A percentile compares a stretch with the other conserved stretches of the same genome.
Evolutionary conservation across 2,113 vertebrate genomes (phyloP).

Genomic region (Garra rufa): DNA sequence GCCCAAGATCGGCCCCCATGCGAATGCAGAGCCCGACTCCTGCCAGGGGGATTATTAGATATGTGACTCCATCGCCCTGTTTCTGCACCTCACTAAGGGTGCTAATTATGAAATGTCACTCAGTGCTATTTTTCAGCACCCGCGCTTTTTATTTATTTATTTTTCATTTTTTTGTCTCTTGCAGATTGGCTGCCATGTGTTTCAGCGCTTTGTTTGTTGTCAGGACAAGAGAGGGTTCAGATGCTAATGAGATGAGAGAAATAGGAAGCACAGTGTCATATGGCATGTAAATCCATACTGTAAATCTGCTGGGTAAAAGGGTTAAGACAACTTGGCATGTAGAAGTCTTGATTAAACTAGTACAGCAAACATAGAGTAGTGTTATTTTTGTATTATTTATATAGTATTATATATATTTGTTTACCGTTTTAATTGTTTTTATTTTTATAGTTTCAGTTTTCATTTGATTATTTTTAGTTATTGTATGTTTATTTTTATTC

Average conservation of each 20-base stretch:
- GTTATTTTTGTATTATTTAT: background rate
- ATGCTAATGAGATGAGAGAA: constrained; percentile 32
- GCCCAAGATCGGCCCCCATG: constrained; percentile 57
- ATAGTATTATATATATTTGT: background rate
- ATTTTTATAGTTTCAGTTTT: background rate
- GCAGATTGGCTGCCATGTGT: constrained; percentile 12
- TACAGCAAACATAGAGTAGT: background rate
- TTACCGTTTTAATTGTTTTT: background rate
- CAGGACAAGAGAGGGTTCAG: background rate
- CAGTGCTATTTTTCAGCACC: constrained; percentile 42
- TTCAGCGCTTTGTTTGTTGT: constrained; percentile 25
- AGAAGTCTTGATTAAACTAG: background rate
- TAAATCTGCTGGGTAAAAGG: background rate
- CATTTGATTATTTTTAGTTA: too few species aligned
- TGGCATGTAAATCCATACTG: background rate
- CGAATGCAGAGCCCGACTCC: constrained; percentile 38
- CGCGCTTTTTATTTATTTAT: constrained; percentile 32
- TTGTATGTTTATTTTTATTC: background rate
- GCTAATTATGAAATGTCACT: constrained; percentile 70
- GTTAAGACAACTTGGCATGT: background rate
- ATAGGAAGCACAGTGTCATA: constrained; percentile 6
- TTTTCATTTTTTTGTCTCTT: background rate
- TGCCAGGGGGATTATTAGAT: constrained; percentile 63
- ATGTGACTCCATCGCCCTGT: constrained; percentile 43
- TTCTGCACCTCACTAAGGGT: constrained; percentile 49